Evolutionary conservation across 2,113 vertebrate species (phyloP), one percentile per base, ranked within the genome.

Genomic region (Poeciliopsis prolifica): DNA sequence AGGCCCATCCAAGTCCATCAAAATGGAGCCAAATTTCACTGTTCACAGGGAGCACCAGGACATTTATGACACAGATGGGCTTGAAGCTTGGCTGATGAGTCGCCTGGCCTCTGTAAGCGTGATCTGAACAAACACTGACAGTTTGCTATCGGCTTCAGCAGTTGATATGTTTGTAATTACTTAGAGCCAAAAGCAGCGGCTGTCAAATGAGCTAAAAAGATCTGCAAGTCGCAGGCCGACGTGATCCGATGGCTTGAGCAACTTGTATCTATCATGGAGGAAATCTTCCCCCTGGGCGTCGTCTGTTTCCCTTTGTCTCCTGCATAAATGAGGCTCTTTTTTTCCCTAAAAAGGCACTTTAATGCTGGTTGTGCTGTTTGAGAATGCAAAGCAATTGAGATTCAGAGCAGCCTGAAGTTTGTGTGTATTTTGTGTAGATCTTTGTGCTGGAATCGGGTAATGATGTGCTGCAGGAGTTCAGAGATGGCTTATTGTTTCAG

Each of bases 161-260:
- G 71, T 74, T 72, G 76, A 87, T 81, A 70, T 31, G 17, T 79
- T 82, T 66, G 72, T 84, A 71, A 86, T 86, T 77, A 74, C 79
- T 83, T 67, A 61, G 65, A 44, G 81, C 84, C 85, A 79, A 65
- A 83, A 88, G 81, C 79, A 37, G 40, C 15, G 51, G 9, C 74
- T 84, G 82, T 82, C 86, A 86, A 87, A 92, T 85, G 86, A 91
- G 87, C 86, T 88, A 44, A 79, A 65, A 70, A 72, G 62, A 74
- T 75, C 75, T 78, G 66, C 74, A 75, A 86, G 83, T 86, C 85
- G 83, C 14, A 78, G 82, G 82, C 86, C 83, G 75, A 80, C 81
- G 78, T 81, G 77, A 88, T 81, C 70, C 71, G 86, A 84, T 86
- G 79, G 83, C 81, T 81, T 12, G 61, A 81, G 78, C 85, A 83